phyloP scores from a whole-genome alignment of 2,888 invertebrate genomes.

The Yponomeuta cagnagella region DNA sequence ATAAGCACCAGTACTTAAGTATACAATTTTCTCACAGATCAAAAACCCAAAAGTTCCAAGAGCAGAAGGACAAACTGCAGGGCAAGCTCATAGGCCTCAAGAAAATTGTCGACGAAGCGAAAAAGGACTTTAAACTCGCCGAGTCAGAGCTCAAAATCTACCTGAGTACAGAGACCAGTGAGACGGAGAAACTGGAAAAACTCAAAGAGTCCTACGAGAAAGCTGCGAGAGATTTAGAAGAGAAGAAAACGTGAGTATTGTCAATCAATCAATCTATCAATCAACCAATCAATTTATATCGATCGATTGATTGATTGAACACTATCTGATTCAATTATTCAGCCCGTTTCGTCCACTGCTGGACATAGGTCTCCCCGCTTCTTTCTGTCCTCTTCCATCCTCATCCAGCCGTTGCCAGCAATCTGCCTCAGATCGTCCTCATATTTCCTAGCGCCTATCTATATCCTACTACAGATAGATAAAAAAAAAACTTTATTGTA shows the following conservation, averaged over 20 bases:
- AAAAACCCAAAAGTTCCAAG: constrained; percentile 82
- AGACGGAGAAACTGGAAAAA: constrained; percentile 79
- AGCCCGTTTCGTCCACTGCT: not conserved
- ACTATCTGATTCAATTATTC: no score
- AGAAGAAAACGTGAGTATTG: constrained; percentile 54
- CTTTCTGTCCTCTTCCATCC: no score
- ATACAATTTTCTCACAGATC: constrained; percentile 37
- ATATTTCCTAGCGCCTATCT: no score
- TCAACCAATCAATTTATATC: no score
- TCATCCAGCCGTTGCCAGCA: no score
- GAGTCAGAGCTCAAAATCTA: constrained; percentile 89
- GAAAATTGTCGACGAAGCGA: constrained; percentile 81
- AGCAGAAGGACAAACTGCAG: constrained; percentile 81
- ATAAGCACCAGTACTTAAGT: no score
- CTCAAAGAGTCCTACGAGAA: constrained; percentile 68
- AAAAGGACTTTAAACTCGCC: constrained; percentile 73
- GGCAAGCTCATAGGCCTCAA: constrained; percentile 81
- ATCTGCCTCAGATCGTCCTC: no score
- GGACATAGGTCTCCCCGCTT: not conserved
- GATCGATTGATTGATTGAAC: no score
- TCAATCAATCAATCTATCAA: no score
- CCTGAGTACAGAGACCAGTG: constrained; percentile 76
- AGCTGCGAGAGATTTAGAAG: constrained; percentile 63
- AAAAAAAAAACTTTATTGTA: no score
- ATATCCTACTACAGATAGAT: no score